Percentiles rank a stretch among this genome's conserved stretches.
phyloP scores from a whole-genome alignment of 2,113 vertebrate genomes.

The Herpailurus yagouaroundi region DNA sequence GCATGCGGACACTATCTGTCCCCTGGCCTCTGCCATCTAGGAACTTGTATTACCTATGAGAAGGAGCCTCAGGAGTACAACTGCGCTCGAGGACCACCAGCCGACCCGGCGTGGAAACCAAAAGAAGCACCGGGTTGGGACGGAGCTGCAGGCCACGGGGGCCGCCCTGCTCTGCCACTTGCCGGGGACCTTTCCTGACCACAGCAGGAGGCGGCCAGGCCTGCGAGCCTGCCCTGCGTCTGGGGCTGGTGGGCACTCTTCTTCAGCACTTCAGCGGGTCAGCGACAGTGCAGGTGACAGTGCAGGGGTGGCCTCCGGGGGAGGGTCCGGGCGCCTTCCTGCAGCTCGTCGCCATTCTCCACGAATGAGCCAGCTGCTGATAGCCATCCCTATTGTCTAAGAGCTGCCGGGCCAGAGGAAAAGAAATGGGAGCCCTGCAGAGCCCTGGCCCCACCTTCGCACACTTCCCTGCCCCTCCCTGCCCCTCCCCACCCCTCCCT shows the following conservation, averaged over 20 bases:
- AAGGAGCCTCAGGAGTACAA: not conserved
- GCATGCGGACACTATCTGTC: not conserved
- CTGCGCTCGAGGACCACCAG: rapidly evolving
- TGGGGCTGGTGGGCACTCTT: not conserved
- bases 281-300: rapidly evolving
- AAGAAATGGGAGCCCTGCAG: not conserved
- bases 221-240: not conserved
- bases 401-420: not conserved
- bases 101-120: not conserved
- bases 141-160: not conserved
- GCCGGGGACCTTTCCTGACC: not conserved
- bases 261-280: not conserved
- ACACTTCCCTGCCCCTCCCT: not conserved
- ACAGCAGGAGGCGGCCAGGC: not conserved
- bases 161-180: not conserved
- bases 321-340: not conserved
- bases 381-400: not conserved
- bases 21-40: not conserved
- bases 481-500: no score
- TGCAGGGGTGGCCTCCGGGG: not conserved
- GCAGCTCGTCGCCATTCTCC: not conserved
- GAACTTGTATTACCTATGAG: not conserved
- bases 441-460: not conserved
- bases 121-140: not conserved
- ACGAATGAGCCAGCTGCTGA: not conserved